Evolutionary conservation across 2,113 vertebrate species (phyloP), one percentile per base, ranked within the genome.

Genomic region (Platichthys flesus): DNA sequence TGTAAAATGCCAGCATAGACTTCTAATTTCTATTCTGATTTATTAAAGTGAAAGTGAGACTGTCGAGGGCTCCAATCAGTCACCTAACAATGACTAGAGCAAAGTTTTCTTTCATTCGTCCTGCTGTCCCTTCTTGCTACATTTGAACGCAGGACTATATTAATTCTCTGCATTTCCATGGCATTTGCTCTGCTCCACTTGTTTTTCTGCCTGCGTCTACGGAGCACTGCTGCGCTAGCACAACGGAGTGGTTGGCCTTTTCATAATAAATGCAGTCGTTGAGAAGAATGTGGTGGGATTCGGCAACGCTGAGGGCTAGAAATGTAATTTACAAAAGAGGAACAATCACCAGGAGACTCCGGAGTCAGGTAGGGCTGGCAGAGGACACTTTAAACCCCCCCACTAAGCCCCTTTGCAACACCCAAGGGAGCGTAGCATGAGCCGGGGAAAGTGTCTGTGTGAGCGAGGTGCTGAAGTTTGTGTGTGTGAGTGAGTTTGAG

Each of bases 301-400:
- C 3, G 2, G 77, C 3, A 0, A 62, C 0, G 28, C 82, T 82
- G 71, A 71, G 71, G 82, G 86, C 72, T 56, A 75, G 5, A 79
- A 73, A 86, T 75, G 59, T 69, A 63, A 84, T 87, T 82, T 80
- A 9, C 63, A 90, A 89, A 87, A 78, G 58, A 81, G 74, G 82
- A 85, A 87, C 86, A 84, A 84, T 82, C 76, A 67, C 51, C 73
- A 35, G 45, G 82, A 80, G 78, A 80, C 52, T 23, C 23, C 10
- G 18, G 73, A 76, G 67, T 60, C 76, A 81, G 69, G 67, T 24
- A 56, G 80, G 75, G 77, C 72, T 13, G 2, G 57, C 35, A 55
- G 79, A 79, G 67, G 61, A 78, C 81, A 58, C 57, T 73, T 84
- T 47, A 14, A 71, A 84, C 45, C 59, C 70, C 61, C 68, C 65